These are phyloP conservation scores for Leuciscus idus DNA, from an alignment of 2,113 vertebrate genomes.

Conservation along the genomic window DNA sequence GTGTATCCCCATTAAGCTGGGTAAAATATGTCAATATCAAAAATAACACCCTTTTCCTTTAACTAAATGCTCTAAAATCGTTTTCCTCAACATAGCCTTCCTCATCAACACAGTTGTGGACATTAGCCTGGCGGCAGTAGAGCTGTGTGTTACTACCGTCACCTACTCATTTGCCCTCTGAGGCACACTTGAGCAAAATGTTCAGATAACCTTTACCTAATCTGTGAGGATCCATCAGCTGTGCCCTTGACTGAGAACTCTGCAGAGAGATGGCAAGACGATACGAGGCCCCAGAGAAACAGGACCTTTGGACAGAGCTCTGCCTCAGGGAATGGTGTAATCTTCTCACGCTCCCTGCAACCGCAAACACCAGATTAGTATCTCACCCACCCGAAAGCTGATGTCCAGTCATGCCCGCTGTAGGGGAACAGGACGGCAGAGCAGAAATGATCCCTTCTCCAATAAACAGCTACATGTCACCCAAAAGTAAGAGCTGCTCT, in stretches of 20 bases:
- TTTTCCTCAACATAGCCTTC: not conserved
- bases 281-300: slow-evolving; percentile 16
- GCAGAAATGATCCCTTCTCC: slow-evolving; percentile 3
- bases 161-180: slow-evolving; percentile 40
- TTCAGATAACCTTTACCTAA: slow-evolving; percentile 43
- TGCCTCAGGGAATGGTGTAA: slow-evolving; percentile 18
- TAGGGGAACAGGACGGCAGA: not conserved
- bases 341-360: slow-evolving; percentile 24
- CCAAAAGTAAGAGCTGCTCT: not conserved
- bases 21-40: not conserved
- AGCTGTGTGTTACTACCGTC: slow-evolving; percentile 1
- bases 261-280: slow-evolving; percentile 10
- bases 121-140: not conserved
- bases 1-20: not conserved
- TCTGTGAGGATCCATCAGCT: slow-evolving; percentile 26
- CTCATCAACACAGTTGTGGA: not conserved
- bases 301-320: not conserved
- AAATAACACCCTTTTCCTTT: not conserved
- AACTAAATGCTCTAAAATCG: not conserved
- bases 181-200: slow-evolving; percentile 17
- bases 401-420: slow-evolving; percentile 29
- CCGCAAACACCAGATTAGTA: slow-evolving; percentile 30
- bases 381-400: slow-evolving; percentile 25
- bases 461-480: slow-evolving; percentile 33
- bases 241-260: slow-evolving; percentile 36